Base-by-base conservation (phyloP, 2,888 invertebrate genomes). In the Halictus ligatus region DNA sequence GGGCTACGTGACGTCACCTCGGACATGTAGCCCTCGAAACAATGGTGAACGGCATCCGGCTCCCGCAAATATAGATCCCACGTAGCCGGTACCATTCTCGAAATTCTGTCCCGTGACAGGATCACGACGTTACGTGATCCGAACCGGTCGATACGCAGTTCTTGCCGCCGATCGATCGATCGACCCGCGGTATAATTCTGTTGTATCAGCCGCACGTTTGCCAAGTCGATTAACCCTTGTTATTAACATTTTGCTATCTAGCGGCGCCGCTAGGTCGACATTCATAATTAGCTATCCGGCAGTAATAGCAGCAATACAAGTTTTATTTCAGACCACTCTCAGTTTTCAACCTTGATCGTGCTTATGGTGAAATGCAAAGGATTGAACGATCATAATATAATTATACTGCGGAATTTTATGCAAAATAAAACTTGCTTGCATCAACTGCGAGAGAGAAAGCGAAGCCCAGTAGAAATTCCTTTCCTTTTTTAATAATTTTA, bases 1-100 rank as follows among this genome's bases (percentile, higher is more conserved):
- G 67, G 15, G 40, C 35, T 18, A 10, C 54, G 71, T 50, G 73
- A 72, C 81, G 83, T 81, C 81, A 81, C 77, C 67, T 13, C 54
- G 35, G 12, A 54, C 74, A 29, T 48, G 10, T 21, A 35, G 29
- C 35, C 29, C 35, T 67, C 67, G 35, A 35, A 67, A 67, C 35
- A 67, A 67, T 67, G 67, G 67, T 67, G 21, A 35, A 67, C 67
- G 67, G 67, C 67, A 67, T 67, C 67, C 67, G 67, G 54, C 18
- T 35, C 2, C 35, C 18, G 67, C 67, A 35, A 67, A 67, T 67
- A 15, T 67, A 67, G 67, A 67, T 67, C 67, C 67, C 67, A 29
- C 25, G 60, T 60, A 25, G 8, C 67, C 29, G 29, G 35, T 29
- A 10, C 67, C 35, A 18, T 67, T 18, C 35, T 67, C 35, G 67